Evolutionary conservation across 2,797 vertebrate species (phyloP).

Genomic region (Urosaurus nigricauda): DNA sequence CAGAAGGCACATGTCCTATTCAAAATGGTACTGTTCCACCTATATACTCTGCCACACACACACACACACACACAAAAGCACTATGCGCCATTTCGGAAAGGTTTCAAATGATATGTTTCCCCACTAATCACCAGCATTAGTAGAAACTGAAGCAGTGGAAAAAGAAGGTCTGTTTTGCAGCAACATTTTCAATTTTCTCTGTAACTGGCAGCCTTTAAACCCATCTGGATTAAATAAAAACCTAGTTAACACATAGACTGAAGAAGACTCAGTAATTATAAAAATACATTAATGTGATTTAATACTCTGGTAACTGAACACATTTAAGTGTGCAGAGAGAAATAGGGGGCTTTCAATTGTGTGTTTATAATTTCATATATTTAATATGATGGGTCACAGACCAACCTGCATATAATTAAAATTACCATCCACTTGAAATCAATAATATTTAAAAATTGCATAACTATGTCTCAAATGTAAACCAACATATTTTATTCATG

Average conservation of each 20-base stretch:
- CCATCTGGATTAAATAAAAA: background rate
- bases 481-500: background rate
- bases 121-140: background rate
- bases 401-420: slow-evolving; percentile 1
- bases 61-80: too few relatives aligned
- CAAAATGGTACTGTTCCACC: background rate
- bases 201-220: background rate
- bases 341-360: background rate
- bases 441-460: background rate
- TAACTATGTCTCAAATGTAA: slow-evolving; percentile 2
- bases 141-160: background rate
- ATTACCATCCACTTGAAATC: slow-evolving; percentile 8
- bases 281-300: background rate
- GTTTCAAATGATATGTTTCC: background rate
- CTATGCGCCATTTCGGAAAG: background rate
- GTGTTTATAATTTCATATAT: slow-evolving; percentile 1
- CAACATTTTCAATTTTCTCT: background rate
- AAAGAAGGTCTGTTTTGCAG: background rate
- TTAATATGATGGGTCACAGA: background rate
- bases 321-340: background rate
- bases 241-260: background rate
- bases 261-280: background rate
- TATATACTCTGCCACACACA: background rate
- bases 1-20: background rate
- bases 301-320: background rate